These are phyloP conservation scores for Neolamprologus longior DNA, from an alignment of 2,113 vertebrate genomes.

Conservation along the genomic window DNA sequence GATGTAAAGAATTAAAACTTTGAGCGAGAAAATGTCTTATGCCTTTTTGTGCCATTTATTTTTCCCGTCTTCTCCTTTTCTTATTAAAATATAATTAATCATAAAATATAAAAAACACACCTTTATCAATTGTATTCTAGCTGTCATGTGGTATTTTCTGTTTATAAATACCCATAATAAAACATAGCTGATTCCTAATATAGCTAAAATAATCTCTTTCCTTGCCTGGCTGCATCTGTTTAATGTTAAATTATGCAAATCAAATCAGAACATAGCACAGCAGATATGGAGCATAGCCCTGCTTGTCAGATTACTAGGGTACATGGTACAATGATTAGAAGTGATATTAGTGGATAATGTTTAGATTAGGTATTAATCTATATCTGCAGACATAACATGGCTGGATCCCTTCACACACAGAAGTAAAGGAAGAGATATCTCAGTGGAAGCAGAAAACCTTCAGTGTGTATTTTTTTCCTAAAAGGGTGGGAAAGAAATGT, in stretches of 20 bases:
- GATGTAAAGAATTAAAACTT: neutral
- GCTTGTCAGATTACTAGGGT: slow-evolving; percentile 28
- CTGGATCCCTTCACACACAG: neutral
- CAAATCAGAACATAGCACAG: neutral
- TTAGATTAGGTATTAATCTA: slow-evolving; percentile 18
- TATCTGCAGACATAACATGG: slow-evolving; percentile 3
- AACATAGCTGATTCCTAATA: neutral
- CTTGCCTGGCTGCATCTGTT: neutral
- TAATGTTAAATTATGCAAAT: slow-evolving; percentile 26
- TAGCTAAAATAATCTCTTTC: neutral
- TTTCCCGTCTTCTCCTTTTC: neutral
- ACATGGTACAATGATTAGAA: slow-evolving; percentile 25
- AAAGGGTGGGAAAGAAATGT: neutral
- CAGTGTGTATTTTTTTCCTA: neutral
- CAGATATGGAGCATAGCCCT: neutral
- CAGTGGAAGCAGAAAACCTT: neutral
- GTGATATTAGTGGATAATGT: slow-evolving; percentile 29
- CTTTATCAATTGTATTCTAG: neutral
- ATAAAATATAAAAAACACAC: neutral
- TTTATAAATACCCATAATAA: neutral
- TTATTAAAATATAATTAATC: neutral
- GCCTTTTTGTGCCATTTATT: neutral
- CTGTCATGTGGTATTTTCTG: neutral
- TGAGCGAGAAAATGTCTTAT: neutral
- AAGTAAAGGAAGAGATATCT: neutral